Base-by-base conservation (phyloP, 2,113 vertebrate genomes). In the Ondatra zibethicus region DNA sequence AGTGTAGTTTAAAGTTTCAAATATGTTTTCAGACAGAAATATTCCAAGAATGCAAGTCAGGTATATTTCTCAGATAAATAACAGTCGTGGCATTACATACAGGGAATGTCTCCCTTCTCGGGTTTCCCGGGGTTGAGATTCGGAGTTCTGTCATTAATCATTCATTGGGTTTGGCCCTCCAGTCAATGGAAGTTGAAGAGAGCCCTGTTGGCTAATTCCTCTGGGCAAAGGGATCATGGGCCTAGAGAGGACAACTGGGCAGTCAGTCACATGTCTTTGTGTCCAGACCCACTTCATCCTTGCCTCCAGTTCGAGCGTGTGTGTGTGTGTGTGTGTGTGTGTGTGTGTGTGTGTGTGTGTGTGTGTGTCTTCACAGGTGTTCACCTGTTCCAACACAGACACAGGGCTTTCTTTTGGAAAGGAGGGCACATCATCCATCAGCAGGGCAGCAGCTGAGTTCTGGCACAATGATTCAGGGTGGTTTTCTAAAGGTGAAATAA, bases 101-200 rank as follows among this genome's bases (percentile, higher is more conserved):
- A 78, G 58, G 61, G 91, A 91, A 92, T 97, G 94, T 89, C 93
- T 94, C 76, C 0, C 17, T 70, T 96, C 97, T 98, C 97, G 36
- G 95, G 90, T 98, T 97, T 98, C 97, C 93, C 73, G 63, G 86
- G 73, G 93, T 94, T 96, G 93, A 95, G 92, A 94, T 50, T 92
- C 88, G 65, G 96, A 25, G 89, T 36, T 31, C 9, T 72, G 92
- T 84, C 97, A 97, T 98, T 95, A 97, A 97, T 98, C 97, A 97
- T 97, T 94, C 98, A 95, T 25, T 66, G 66, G 81, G 96, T 93
- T 97, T 76, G 47, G 68, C 66, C 85, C 92, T 93, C 73, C 58
- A 78, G 76, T 84, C 81, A n/a, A 7, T 72, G 82, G 95, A 91
- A 96, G 92, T 55, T 95, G 16, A 93, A 82, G 92, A 29, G 16